phyloP scores from a whole-genome alignment of 2,888 invertebrate species.

The Clanis bilineata region DNA sequence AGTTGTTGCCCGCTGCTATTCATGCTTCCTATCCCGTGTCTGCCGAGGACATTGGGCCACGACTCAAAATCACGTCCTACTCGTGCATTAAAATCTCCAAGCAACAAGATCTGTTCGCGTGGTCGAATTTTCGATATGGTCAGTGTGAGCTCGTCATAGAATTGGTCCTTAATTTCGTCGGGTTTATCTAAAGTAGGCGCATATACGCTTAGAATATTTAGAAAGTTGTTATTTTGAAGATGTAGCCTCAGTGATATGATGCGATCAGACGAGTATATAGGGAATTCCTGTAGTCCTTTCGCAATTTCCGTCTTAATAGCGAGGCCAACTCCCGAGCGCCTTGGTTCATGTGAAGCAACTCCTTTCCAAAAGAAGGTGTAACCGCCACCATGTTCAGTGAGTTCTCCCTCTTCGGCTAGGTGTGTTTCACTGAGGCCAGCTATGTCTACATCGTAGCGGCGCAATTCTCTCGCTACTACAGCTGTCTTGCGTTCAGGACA shows the following conservation, averaged over 20 bases:
- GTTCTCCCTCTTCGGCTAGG: slow-evolving; percentile 31
- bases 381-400: slow-evolving; percentile 23
- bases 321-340: slow-evolving; percentile 28
- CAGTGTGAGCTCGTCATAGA: no score
- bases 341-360: slow-evolving; percentile 14
- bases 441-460: no score
- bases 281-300: no score
- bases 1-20: slow-evolving; percentile 21
- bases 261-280: no score
- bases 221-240: slow-evolving; percentile 26
- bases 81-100: no score
- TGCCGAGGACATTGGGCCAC: no score
- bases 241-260: slow-evolving; percentile 22
- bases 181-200: no score
- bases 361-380: slow-evolving; percentile 33
- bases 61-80: no score
- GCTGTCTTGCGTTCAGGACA: slow-evolving; percentile 34
- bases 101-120: no score
- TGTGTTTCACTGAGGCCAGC: slow-evolving; percentile 36
- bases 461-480: no score
- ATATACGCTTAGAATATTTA: slow-evolving; percentile 19
- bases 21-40: slow-evolving; percentile 26
- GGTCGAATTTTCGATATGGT: neutral
- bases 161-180: no score
- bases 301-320: slow-evolving; percentile 18